Base-by-base conservation (phyloP, 2,888 invertebrate genomes). In the Philonicus albiceps region DNA sequence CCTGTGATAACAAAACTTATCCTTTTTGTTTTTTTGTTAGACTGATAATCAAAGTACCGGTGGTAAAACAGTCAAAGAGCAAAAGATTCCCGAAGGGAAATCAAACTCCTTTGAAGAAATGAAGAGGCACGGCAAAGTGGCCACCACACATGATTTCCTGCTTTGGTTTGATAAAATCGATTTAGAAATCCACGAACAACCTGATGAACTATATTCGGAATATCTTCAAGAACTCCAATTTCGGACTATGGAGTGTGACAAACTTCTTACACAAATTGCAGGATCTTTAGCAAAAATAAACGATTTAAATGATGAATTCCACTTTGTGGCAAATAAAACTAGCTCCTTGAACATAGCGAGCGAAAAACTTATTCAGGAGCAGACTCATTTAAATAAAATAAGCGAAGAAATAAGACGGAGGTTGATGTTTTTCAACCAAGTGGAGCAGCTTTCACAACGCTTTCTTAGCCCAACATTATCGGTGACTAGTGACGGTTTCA, bases 281-380 rank as follows among this genome's bases (percentile, higher is more conserved):
- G 93, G 94, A 34, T 95, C 96, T 19, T 93, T 97, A 90, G 93
- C 94, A 30, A 95, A 96, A 88, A 93, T 98, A 75, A 93, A 94
- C 72, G 94, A 94, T 64, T 92, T 99, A 0, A 94, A 95, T 72
- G 94, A 95, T 85, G 96, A 98, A 90, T 98, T 98, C 90, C 94
- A 96, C 85, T 94, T 96, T 90, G 98, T 98, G 0, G 97, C 98
- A 0, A 95, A 96, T 87, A 98, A 98, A 93, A 99, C 98, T 0
- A 97, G 97, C 91, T 96, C 97, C 0, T 93, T 99, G 4, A 98
- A 99, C 91, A 95, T 95, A 87, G 97, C 97, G 88, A 98, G 98
- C 91, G 98, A 98, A 90, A 97, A 98, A 90, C 93, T 99, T 7
- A 94, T 98, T 88, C 96, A 96, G 1, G 98, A 98, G 90, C 98